Percentiles rank a stretch among this genome's conserved stretches.
These are phyloP conservation scores for Patiria miniata DNA, from an alignment of 35 echinoderm and acorn worm species.

Conservation along the genomic window DNA sequence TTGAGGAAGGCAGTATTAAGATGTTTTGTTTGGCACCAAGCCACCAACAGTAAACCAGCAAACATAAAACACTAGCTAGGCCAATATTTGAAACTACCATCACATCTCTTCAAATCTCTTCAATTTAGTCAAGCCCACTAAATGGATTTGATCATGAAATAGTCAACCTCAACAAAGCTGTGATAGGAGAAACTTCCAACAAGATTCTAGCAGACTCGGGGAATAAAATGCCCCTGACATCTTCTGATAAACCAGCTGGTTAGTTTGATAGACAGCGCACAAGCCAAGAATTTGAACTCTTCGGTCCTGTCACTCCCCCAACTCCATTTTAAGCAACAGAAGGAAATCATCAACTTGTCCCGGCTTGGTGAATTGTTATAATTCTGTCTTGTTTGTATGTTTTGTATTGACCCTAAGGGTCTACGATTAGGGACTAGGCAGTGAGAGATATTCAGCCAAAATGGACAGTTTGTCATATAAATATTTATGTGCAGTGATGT, in stretches of 20 bases:
- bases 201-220: too few species aligned
- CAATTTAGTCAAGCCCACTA: too few species aligned
- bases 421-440: constrained; percentile 4
- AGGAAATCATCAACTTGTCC: constrained; percentile 13
- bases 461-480: constrained; percentile 2
- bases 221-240: neutral
- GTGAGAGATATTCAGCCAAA: neutral
- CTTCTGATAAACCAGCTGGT: constrained; percentile 8
- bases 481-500: constrained; percentile 17
- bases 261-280: neutral
- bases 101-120: too few species aligned
- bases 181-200: too few species aligned
- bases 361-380: constrained; percentile 8
- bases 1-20: too few species aligned
- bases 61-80: too few species aligned
- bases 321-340: neutral
- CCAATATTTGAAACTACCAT: too few species aligned
- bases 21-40: too few species aligned
- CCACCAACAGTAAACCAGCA: too few species aligned
- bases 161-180: too few species aligned
- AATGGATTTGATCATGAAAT: too few species aligned
- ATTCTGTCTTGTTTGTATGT: constrained; percentile 28
- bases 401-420: constrained; percentile 31
- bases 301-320: neutral
- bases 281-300: constrained; percentile 14